Evolutionary conservation across 2,113 vertebrate genomes (phyloP).

Genomic region (Hucho hucho): DNA sequence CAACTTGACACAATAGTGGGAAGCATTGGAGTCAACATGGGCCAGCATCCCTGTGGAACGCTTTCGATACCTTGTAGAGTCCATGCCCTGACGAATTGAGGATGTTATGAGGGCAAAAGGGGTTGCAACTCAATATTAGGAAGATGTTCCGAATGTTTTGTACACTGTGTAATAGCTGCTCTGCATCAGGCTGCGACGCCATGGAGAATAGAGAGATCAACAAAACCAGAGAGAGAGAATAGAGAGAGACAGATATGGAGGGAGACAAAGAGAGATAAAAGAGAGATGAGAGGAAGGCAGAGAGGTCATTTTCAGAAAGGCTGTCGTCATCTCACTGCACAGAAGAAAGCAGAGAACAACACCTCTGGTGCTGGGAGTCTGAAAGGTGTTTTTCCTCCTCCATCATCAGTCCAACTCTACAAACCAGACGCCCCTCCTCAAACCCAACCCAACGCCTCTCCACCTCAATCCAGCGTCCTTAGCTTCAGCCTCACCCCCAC

Average conservation of each 20-base stretch:
- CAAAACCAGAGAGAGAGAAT: background rate
- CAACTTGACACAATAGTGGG: too few relatives aligned
- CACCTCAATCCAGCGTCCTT: background rate
- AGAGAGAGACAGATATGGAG: background rate
- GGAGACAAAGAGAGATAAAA: background rate
- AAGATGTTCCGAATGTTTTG: too few relatives aligned
- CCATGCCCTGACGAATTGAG: too few relatives aligned
- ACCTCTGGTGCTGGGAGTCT: background rate
- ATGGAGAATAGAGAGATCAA: background rate
- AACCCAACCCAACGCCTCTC: background rate
- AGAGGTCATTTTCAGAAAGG: background rate
- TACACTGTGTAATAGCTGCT: conserved; percentile 21
- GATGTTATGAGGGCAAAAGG: too few relatives aligned
- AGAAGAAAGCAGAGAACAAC: background rate
- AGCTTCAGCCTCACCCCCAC: background rate
- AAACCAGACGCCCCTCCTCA: background rate
- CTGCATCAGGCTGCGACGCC: conserved; percentile 19
- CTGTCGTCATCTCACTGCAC: background rate
- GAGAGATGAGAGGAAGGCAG: background rate
- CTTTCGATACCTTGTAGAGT: too few relatives aligned
- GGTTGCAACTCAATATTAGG: too few relatives aligned
- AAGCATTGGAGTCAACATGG: too few relatives aligned
- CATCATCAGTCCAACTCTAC: background rate
- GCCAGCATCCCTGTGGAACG: too few relatives aligned
- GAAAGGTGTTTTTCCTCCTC: background rate